Base-by-base conservation (phyloP, 2,113 vertebrate genomes). In the Ibidorhyncha struthersii region DNA sequence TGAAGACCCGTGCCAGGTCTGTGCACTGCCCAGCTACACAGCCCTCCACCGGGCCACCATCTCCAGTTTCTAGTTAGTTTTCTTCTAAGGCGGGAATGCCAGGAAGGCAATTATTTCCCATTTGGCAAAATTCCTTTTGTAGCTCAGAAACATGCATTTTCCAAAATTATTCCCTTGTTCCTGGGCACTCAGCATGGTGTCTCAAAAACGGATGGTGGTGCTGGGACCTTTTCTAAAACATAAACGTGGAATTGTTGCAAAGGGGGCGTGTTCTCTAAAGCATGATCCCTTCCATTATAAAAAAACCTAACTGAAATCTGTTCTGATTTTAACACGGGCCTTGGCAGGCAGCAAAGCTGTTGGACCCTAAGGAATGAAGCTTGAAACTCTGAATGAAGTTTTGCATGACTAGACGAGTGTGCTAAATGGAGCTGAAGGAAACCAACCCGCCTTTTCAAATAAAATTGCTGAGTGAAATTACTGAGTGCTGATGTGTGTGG, bases 341-440 rank as follows among this genome's bases (percentile, higher is more conserved):
- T 92, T 96, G 92, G 63, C 78, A 88, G 53, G 45, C 49, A 76
- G 27, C 32, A 73, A 3, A 73, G 45, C 74, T 74, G 14, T 36
- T 81, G 55, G 62, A 79, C 50, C 38, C 59, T 56, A 63, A 74
- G 76, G 76, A 92, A 49, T 73, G 63, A 87, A 95, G 52, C 59
- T 50, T 94, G 67, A 88, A 93, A 73, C 50, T 86, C 41, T 62
- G 70, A 78, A 91, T 89, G 47, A 96, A 89, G 63, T 89, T 95
- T 91, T 89, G 26, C 81, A 66, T 84, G 81, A 32, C 77, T 89
- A 92, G 61, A 81, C 82, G 82, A 76, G 19, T 76, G 14, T 71
- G 65, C 36, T 96, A 79, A 96, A 74, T 86, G 69, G 80, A 95
- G 69, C 80, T 76, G 56, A 93, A 96, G 77, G 70, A 91, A 95